Evolutionary conservation across 2,797 vertebrate species (phyloP).

Genomic region (Argyrosomus regius): DNA sequence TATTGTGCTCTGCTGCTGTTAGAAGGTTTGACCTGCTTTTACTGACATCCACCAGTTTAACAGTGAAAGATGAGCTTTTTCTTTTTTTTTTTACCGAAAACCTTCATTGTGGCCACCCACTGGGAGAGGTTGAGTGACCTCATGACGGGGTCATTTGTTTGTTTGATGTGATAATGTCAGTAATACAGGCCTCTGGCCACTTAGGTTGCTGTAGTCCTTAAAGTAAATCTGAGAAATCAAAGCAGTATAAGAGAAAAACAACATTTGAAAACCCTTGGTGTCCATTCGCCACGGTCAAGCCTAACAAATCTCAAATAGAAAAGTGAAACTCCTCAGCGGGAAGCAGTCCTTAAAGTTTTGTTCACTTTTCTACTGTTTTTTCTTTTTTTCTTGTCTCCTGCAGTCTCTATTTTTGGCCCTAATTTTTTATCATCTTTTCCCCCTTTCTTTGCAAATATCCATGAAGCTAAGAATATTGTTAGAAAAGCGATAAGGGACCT

Average conservation of each 20-base stretch:
- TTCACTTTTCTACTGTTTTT: constrained; percentile 2
- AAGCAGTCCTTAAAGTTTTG: constrained; percentile 8
- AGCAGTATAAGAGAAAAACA: constrained; percentile 39
- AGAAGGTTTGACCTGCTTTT: constrained; percentile 9
- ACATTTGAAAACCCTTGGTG: constrained; percentile 21
- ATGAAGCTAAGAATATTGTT: constrained; percentile 64
- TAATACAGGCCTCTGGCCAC: constrained; percentile 18
- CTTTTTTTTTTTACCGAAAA: constrained; percentile 10
- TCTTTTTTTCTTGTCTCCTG: constrained; percentile 18
- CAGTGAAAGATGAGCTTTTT: constrained; percentile 32
- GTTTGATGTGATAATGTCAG: constrained; percentile 44
- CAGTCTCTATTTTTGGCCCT: constrained; percentile 41
- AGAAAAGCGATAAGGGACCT: constrained; percentile 61
- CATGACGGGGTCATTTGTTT: constrained; percentile 15
- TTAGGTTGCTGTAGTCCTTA: constrained; percentile 21
- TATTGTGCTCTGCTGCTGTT: neutral
- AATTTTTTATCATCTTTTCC: constrained; percentile 39
- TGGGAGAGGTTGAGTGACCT: constrained; percentile 37
- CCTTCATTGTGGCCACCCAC: neutral
- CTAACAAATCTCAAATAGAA: constrained; percentile 37
- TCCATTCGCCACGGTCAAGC: constrained; percentile 35
- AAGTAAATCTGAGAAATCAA: constrained; percentile 52
- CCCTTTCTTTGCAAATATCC: constrained; percentile 58
- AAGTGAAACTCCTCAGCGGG: constrained; percentile 28
- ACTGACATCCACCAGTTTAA: constrained; percentile 11